Conservation (phyloP, 1,140 invertebrate species). For the Cydia splendana region DNA sequence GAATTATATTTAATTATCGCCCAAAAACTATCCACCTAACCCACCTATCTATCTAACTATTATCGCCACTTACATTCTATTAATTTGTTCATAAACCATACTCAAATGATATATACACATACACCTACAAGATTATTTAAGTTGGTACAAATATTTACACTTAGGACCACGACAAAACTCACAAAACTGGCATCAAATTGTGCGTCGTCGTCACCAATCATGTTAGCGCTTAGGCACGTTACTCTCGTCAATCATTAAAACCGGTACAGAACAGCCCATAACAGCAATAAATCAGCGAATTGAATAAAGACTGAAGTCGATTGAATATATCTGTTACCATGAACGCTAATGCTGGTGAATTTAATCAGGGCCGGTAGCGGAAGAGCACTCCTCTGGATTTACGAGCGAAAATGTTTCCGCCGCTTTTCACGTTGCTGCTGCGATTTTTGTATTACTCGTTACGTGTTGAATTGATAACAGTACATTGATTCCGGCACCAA, state of each 20-base stretch:
- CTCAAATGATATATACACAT: no score
- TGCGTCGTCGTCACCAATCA: constrained; percentile 4
- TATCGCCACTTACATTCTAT: no score
- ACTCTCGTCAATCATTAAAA: constrained; percentile 15
- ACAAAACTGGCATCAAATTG: neutral
- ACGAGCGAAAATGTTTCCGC: constrained; percentile 31
- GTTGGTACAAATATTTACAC: no score
- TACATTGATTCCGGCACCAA: constrained; percentile 13
- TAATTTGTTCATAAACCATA: no score
- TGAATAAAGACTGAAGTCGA: constrained; percentile 32
- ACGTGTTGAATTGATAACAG: constrained; percentile 30
- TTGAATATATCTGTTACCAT: constrained; percentile 32
- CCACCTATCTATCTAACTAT: no score
- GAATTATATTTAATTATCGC: no score
- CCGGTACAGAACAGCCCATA: neutral
- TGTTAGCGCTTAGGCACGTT: neutral
- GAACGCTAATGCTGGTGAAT: constrained; percentile 28
- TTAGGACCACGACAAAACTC: neutral
- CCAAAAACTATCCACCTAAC: no score
- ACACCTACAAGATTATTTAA: no score
- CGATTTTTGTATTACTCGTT: constrained; percentile 33
- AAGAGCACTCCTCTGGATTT: constrained; percentile 33
- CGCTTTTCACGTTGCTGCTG: constrained; percentile 22
- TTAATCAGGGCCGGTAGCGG: constrained; percentile 28
- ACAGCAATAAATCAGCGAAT: constrained; percentile 29